Evolutionary conservation across 2,888 invertebrate genomes (phyloP).

Genomic region (Cheilosia impressa): DNA sequence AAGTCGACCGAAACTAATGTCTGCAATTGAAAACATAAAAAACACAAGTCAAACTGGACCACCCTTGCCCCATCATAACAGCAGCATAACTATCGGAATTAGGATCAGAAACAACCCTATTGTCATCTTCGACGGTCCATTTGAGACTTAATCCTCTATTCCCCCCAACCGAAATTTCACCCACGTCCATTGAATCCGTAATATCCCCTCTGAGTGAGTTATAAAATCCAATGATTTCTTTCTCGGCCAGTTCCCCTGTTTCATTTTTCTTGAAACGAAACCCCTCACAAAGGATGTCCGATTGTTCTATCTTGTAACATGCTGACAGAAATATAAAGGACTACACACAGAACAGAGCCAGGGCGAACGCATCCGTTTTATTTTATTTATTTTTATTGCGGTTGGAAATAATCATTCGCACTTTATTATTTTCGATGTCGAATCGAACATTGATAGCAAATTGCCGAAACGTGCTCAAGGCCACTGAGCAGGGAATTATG

Average conservation of each 20-base stretch:
- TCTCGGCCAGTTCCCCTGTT: conserved; percentile 8
- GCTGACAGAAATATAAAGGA: conserved; percentile 33
- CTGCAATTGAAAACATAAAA: conserved; percentile 21
- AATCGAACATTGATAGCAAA: conserved; percentile 73
- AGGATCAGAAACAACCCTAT: conserved; percentile 66
- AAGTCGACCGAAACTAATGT: conserved; percentile 69
- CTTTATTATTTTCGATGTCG: conserved; percentile 74
- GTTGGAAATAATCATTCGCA: conserved; percentile 73
- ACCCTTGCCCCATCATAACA: conserved; percentile 29
- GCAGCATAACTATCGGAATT: conserved; percentile 67
- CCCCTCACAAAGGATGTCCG: conserved; percentile 52
- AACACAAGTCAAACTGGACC: conserved; percentile 38
- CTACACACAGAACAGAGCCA: neutral
- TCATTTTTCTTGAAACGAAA: conserved; percentile 16
- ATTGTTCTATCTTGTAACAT: conserved; percentile 43
- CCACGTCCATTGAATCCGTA: conserved; percentile 68
- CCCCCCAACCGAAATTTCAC: conserved; percentile 9
- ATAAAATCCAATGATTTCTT: conserved; percentile 63
- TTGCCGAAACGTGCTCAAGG: conserved; percentile 70
- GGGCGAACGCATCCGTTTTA: conserved; percentile 54
- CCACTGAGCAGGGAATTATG: conserved; percentile 63
- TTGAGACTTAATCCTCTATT: conserved; percentile 59
- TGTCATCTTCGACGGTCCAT: conserved; percentile 72
- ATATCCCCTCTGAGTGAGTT: conserved; percentile 68
- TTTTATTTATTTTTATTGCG: conserved; percentile 74